These are phyloP conservation scores for Otocyon megalotis DNA, from an alignment of 2,113 vertebrate species.

Conservation along the genomic window DNA sequence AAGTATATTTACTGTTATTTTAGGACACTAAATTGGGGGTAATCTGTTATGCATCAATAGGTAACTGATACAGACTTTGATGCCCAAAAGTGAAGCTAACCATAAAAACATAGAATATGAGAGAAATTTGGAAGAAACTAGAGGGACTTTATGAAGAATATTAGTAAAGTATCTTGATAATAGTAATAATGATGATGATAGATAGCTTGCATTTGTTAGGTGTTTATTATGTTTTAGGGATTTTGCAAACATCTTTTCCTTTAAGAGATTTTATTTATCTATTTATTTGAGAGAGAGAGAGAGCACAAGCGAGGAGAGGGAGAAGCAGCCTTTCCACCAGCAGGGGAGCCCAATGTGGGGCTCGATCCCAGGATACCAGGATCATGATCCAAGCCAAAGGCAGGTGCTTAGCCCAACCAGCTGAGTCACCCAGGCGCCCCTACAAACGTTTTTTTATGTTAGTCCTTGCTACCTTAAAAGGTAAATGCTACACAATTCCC, in stretches of 20 bases:
- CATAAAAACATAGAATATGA: background rate
- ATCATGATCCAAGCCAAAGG: no score
- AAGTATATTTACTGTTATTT: background rate
- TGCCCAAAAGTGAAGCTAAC: background rate
- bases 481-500: background rate
- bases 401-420: no score
- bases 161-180: background rate
- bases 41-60: background rate
- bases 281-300: no score
- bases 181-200: background rate
- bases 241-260: background rate
- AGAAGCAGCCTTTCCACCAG: no score
- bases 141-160: background rate
- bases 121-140: background rate
- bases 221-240: background rate
- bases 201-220: background rate
- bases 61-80: constrained; percentile 1
- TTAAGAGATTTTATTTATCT: no score
- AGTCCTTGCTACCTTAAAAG: background rate
- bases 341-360: no score
- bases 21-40: background rate
- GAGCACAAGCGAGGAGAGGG: no score
- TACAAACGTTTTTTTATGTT: background rate
- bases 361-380: no score
- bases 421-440: no score